Evolutionary conservation across 1,140 invertebrate genomes (phyloP).

Genomic region (Daktulosphaira vitifoliae): DNA sequence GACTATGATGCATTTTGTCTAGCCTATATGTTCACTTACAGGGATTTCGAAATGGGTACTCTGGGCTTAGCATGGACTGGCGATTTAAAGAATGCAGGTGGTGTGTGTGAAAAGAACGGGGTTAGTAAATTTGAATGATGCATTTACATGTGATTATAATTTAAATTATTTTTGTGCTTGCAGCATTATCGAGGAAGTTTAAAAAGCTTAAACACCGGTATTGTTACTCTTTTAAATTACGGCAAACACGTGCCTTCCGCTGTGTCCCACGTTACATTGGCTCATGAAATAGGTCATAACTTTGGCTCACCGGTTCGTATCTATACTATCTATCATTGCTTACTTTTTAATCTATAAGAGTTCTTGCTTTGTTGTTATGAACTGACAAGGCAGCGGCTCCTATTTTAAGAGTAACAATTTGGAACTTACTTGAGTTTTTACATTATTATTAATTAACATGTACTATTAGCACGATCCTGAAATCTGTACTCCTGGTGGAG

Average conservation of each 20-base stretch:
- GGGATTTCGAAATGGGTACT: conserved; percentile 98
- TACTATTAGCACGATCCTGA: conserved; percentile 81
- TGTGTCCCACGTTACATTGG: conserved; percentile 96
- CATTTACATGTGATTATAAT: not conserved
- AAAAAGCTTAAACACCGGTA: conserved; percentile 95
- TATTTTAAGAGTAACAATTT: too few species aligned
- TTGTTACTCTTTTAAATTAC: conserved; percentile 96
- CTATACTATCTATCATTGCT: not conserved
- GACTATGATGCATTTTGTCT: conserved; percentile 97
- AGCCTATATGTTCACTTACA: conserved; percentile 97
- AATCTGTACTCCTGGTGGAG: conserved; percentile 78
- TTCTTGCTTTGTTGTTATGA: too few species aligned
- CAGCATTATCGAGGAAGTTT: conserved; percentile 88
- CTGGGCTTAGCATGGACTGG: conserved; percentile 95
- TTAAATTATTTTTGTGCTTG: conserved; percentile 44
- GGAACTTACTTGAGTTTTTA: not conserved
- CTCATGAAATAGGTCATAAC: conserved; percentile 99
- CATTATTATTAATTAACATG: not conserved
- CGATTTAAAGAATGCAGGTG: conserved; percentile 86
- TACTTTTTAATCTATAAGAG: too few species aligned
- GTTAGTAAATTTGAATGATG: too few species aligned
- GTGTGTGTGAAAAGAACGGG: conserved; percentile 91
- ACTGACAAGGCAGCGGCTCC: too few species aligned
- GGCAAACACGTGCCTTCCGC: conserved; percentile 96
- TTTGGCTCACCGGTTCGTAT: conserved; percentile 87